Conservation (phyloP, 2,888 invertebrate species). For the Phlogophora meticulosa region DNA sequence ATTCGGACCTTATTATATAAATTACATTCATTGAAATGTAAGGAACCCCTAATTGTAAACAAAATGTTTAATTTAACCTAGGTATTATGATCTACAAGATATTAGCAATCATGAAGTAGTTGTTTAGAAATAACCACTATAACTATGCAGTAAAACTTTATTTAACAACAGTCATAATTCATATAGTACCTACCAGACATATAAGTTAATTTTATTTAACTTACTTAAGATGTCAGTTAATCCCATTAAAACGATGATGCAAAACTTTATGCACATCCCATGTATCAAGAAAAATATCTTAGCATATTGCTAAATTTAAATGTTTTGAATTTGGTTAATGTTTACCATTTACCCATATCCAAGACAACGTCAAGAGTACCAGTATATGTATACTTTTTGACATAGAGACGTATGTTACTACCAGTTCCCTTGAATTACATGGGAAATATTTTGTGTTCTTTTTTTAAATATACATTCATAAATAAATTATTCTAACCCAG, state of each 20-base stretch:
- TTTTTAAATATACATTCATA: no score
- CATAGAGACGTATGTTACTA: no score
- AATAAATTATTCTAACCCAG: no score
- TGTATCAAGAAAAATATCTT: no score
- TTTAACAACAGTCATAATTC: constrained; percentile 9
- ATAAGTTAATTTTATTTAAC: not conserved
- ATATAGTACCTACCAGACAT: not conserved
- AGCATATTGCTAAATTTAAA: no score
- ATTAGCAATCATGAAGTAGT: constrained; percentile 28
- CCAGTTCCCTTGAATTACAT: no score
- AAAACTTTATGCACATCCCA: not conserved
- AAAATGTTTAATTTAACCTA: constrained; percentile 5
- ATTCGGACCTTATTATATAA: not conserved
- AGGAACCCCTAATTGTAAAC: constrained; percentile 17
- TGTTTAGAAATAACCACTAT: constrained; percentile 26
- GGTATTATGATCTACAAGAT: constrained; percentile 3
- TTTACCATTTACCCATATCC: no score
- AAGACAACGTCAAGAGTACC: no score
- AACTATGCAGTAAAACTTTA: constrained; percentile 26
- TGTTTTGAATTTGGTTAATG: no score
- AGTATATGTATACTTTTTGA: no score
- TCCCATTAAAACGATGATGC: not conserved
- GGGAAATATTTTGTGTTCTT: no score
- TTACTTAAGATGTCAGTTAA: not conserved
- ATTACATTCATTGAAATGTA: not conserved